Percentiles rank a stretch among this genome's conserved stretches.
phyloP scores from a whole-genome alignment of 2,888 invertebrate genomes.

The Pammene aurita region DNA sequence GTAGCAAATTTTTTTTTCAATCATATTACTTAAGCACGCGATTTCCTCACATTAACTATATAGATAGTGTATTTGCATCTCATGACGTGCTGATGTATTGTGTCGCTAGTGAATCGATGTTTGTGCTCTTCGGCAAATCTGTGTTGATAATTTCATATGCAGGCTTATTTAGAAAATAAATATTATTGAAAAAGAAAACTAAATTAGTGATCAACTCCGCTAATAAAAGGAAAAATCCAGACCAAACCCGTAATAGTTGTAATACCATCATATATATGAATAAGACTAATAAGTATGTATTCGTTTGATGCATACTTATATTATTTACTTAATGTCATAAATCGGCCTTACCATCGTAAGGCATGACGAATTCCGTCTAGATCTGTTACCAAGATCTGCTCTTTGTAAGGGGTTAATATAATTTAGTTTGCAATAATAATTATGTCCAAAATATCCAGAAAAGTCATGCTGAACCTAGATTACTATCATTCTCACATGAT shows the following conservation, averaged over 20 bases:
- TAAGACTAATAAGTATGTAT: no score
- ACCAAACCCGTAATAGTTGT: no score
- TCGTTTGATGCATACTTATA: no score
- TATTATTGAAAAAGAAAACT: conserved; percentile 1
- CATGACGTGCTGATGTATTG: conserved; percentile 24
- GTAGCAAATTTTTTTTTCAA: no score
- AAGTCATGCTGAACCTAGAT: conserved; percentile 2
- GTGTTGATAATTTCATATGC: conserved; percentile 16
- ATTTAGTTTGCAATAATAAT: background rate
- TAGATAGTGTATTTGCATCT: conserved; percentile 9
- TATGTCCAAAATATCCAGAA: background rate
- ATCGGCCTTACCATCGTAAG: conserved; percentile 11
- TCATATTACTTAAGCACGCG: background rate
- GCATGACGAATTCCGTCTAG: background rate
- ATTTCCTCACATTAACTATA: conserved; percentile 3
- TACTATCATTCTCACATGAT: background rate
- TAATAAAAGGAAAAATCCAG: background rate
- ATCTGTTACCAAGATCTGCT: background rate
- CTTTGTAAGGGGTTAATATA: conserved; percentile 3
- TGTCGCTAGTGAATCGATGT: conserved; percentile 33
- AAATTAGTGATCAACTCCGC: conserved; percentile 11
- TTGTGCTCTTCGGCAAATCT: conserved; percentile 21
- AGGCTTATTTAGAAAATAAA: conserved; percentile 1
- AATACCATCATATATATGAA: no score
- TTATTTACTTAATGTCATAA: background rate